Evolutionary conservation across 2,888 invertebrate species (phyloP).

Genomic region (Cremastobaeus sp.): DNA sequence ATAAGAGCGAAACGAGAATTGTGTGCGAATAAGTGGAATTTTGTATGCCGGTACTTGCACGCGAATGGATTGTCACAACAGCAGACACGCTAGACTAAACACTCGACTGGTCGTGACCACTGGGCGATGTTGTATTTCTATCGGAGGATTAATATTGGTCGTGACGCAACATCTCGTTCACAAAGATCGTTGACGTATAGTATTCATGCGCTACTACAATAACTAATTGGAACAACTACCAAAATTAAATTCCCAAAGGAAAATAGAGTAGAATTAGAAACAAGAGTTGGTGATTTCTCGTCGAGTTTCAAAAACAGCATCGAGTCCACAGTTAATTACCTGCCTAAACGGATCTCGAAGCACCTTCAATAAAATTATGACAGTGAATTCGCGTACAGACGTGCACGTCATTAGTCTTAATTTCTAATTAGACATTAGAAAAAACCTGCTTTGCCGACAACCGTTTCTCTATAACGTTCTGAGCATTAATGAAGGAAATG

Average conservation of each 20-base stretch:
- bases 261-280: slow-evolving; percentile 27
- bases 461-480: too few species aligned
- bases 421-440: slow-evolving; percentile 2
- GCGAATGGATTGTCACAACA: slow-evolving; percentile 75
- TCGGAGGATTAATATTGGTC: slow-evolving; percentile 67
- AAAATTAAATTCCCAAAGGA: slow-evolving; percentile 38
- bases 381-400: too few species aligned
- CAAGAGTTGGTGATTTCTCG: slow-evolving; percentile 23
- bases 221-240: slow-evolving; percentile 35
- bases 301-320: slow-evolving; percentile 17
- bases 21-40: slow-evolving; percentile 56
- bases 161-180: slow-evolving; percentile 54
- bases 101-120: slow-evolving; percentile 73
- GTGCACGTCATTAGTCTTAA: slow-evolving; percentile 25
- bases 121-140: slow-evolving; percentile 67
- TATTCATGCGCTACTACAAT: slow-evolving; percentile 27
- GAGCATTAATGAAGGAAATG: too few species aligned
- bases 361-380: slow-evolving; percentile 27
- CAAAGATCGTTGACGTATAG: slow-evolving; percentile 33
- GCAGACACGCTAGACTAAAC: slow-evolving; percentile 74
- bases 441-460: too few species aligned
- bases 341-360: slow-evolving; percentile 21
- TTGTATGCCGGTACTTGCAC: slow-evolving; percentile 65
- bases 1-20: slow-evolving; percentile 49
- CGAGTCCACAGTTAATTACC: slow-evolving; percentile 15